Percentiles rank a stretch among this genome's conserved stretches.
Conservation (phyloP, 2,113 vertebrate species). For the Ursus arctos region DNA sequence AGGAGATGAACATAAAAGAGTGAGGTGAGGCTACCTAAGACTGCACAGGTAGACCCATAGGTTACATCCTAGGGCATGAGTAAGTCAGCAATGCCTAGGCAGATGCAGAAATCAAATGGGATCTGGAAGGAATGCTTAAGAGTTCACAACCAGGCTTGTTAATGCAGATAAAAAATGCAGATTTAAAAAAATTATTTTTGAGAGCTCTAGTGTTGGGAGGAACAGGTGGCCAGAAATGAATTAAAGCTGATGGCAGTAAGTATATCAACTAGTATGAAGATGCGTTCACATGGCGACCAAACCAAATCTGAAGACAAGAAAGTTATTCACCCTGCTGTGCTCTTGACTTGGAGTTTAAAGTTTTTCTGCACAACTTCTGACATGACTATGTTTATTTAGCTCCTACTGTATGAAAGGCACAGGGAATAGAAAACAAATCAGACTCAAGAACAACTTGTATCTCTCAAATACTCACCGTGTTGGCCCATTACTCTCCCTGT, state of each 20-base stretch:
- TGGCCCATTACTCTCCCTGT: background rate
- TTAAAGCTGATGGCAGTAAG: background rate
- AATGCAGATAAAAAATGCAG: background rate
- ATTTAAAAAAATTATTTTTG: background rate
- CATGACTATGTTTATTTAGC: background rate
- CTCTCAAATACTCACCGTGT: background rate
- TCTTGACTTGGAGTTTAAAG: background rate
- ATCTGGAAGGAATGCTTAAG: background rate
- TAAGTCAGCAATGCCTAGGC: background rate
- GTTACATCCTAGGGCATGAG: background rate
- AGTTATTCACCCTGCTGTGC: background rate
- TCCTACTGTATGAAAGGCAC: background rate
- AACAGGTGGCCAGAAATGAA: background rate
- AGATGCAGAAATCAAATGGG: background rate
- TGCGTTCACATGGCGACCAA: background rate
- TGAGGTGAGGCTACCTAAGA: background rate
- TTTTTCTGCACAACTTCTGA: slow-evolving; percentile 11
- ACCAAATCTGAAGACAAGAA: background rate
- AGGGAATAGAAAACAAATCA: background rate
- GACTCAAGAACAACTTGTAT: background rate
- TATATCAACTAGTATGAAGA: background rate
- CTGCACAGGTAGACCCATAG: background rate
- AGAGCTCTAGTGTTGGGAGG: background rate
- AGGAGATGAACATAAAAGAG: background rate
- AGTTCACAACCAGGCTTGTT: background rate